These are phyloP conservation scores for Hyles lineata DNA, from an alignment of 2,888 invertebrate species.

Conservation along the genomic window DNA sequence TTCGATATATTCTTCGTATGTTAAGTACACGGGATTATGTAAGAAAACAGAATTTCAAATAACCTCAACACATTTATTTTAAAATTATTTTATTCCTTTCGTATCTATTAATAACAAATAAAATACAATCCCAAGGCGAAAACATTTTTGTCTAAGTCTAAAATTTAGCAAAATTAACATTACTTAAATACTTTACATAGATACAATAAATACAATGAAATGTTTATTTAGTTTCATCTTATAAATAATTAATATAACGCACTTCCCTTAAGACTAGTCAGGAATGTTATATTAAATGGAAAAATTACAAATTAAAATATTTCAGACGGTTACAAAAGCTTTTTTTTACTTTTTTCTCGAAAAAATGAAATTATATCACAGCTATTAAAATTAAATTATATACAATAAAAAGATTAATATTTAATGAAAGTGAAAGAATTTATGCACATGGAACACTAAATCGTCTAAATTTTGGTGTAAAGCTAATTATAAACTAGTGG, in stretches of 20 bases:
- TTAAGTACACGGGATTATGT: not conserved
- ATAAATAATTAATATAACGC: constrained; percentile 60
- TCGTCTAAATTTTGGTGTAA: constrained; percentile 81
- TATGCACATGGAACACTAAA: constrained; percentile 55
- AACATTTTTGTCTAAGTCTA: constrained; percentile 60
- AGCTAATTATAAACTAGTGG: constrained; percentile 80
- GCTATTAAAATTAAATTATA: constrained; percentile 76
- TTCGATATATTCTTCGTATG: too few species aligned
- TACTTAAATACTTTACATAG: constrained; percentile 60
- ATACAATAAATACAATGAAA: constrained; percentile 71
- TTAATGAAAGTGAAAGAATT: constrained; percentile 12
- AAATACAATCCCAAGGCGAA: constrained; percentile 67
- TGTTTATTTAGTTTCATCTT: constrained; percentile 58
- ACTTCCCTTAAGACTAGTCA: constrained; percentile 75
- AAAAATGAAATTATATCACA: constrained; percentile 77
- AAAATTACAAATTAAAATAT: constrained; percentile 28
- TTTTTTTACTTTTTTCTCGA: constrained; percentile 43
- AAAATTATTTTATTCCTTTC: constrained; percentile 66
- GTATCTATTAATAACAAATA: constrained; percentile 68
- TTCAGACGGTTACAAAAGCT: constrained; percentile 48
- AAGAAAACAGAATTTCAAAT: constrained; percentile 34
- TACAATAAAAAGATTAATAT: constrained; percentile 48
- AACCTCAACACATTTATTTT: constrained; percentile 32
- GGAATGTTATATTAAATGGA: constrained; percentile 50
- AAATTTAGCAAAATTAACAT: constrained; percentile 55